Base-by-base conservation (phyloP, 2,797 vertebrate species). In the Microchirus variegatus region DNA sequence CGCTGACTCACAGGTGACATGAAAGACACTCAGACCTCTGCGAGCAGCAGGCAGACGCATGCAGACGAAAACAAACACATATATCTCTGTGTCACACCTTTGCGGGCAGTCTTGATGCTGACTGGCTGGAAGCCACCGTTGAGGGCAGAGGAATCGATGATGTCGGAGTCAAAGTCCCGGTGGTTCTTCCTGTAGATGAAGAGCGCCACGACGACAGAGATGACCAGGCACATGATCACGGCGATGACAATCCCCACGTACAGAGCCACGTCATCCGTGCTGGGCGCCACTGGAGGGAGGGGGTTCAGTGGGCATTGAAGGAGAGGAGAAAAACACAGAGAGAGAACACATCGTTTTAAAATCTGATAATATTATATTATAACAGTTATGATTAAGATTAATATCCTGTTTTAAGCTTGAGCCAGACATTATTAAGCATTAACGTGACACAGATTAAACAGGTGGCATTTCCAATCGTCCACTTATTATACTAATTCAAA, bases 171-270 rank as follows among this genome's bases (percentile, higher is more conserved):
- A 11, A 98, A 98, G 90, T 97, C 95, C 1, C 94, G 94, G 75
- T 98, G 96, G 80, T 96, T 98, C 90, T 97, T 98, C 78, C 96
- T 94, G 80, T 98, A 98, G 64, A 98, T 92, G 51, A 97, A 96
- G 36, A 98, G 93, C 3, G 96, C 95, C 89, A 98, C 95, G 0
- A 85, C 93, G 52, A 96, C 91, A 0, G 95, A 96, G 85, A 98
- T 97, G 3, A 96, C 96, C 81, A 98, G 91, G 90, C 96, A 98
- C 74, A 97, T 95, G 3, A 97, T 96, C 70, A 97, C 95, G 0
- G 96, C 96, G 0, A 97, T 96, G 71, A 96, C 96, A 1, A 98
- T 92, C 9, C 96, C 96, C 0, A 96, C 95, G 0, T 97, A 98
- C 35, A 98, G 93, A 6, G 96, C 95, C 0, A 97, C 94, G 0